Percentiles rank a stretch among this genome's conserved stretches.
Evolutionary conservation across 2,113 vertebrate species (phyloP).

Genomic region (Sceloporus undulatus): DNA sequence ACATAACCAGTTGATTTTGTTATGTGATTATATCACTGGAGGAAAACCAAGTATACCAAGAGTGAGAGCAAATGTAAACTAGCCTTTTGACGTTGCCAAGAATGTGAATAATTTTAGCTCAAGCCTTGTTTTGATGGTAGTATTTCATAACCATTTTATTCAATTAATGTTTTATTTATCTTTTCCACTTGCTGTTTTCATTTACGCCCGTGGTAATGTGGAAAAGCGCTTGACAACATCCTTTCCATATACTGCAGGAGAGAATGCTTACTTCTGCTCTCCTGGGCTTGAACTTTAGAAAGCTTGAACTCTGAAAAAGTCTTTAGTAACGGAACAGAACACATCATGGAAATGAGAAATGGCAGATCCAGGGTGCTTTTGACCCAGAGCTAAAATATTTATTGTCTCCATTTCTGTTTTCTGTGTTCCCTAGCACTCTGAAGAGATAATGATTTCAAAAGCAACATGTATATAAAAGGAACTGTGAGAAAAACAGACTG

Average conservation of each 20-base stretch:
- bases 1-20: background rate
- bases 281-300: background rate
- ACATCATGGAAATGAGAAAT: background rate
- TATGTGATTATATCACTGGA: background rate
- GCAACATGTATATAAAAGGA: background rate
- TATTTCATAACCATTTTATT: background rate
- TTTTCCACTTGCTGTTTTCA: background rate
- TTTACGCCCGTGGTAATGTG: background rate
- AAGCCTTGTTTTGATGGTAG: too few species aligned
- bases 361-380: slow-evolving; percentile 16
- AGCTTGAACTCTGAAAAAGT: background rate
- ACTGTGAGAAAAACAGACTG: background rate
- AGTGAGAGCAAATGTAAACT: background rate
- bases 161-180: background rate
- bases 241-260: background rate
- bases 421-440: background rate
- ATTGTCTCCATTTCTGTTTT: background rate
- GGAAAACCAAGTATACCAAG: background rate
- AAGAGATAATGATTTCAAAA: background rate
- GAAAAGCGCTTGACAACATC: background rate
- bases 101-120: background rate
- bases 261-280: background rate
- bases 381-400: slow-evolving; percentile 27
- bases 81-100: background rate
- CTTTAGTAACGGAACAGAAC: background rate